Percentiles rank a stretch among this genome's conserved stretches.
These are phyloP conservation scores for Chinchilla lanigera DNA, from an alignment of 2,113 vertebrate species.

Conservation along the genomic window DNA sequence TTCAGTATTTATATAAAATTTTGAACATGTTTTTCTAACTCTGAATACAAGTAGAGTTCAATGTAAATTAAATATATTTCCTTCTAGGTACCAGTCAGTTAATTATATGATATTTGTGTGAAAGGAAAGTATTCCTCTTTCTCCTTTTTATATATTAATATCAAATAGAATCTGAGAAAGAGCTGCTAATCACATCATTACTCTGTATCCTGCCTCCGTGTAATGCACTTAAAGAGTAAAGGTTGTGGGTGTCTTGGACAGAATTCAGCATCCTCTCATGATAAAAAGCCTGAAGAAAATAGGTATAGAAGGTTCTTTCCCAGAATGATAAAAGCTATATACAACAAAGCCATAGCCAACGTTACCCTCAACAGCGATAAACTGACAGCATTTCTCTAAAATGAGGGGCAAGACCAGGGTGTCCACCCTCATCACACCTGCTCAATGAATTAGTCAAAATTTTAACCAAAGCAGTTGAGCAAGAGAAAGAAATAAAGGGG, in stretches of 20 bases:
- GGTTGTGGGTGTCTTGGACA: background rate
- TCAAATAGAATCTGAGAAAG: background rate
- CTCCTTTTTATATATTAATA: background rate
- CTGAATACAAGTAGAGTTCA: background rate
- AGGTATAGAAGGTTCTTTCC: background rate
- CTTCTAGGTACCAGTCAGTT: background rate
- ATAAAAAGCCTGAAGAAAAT: background rate
- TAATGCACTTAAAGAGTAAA: background rate
- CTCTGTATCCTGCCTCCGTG: background rate
- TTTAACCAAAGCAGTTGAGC: background rate
- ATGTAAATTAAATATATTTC: background rate
- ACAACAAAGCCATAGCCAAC: background rate
- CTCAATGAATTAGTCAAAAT: background rate
- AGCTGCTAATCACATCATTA: background rate
- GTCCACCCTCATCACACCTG: background rate
- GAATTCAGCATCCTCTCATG: background rate
- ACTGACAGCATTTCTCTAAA: background rate
- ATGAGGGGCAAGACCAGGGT: background rate
- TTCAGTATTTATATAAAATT: background rate
- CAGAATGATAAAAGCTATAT: background rate
- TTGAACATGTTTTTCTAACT: background rate
- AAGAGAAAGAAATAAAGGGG: background rate
- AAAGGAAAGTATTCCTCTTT: background rate
- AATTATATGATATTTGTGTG: background rate
- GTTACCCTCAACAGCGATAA: background rate